These are phyloP conservation scores for Cheumatopsyche charites DNA, from an alignment of 1,140 invertebrate species.

Conservation along the genomic window DNA sequence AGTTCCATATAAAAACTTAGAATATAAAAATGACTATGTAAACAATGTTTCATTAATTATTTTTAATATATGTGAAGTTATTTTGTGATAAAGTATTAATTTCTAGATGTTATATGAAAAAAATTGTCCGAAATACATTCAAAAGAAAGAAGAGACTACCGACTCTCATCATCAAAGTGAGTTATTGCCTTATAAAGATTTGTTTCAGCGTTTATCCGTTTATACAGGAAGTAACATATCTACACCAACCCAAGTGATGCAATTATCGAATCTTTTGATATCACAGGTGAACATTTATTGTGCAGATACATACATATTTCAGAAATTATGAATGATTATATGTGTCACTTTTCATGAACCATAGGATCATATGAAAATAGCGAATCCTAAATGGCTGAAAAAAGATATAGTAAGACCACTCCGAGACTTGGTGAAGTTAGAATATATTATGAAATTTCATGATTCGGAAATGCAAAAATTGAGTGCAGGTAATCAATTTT, in stretches of 20 bases:
- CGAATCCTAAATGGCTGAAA: constrained; percentile 59
- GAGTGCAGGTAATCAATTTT: constrained; percentile 57
- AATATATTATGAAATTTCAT: constrained; percentile 60
- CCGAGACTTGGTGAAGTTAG: constrained; percentile 55
- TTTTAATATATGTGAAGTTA: too few relatives aligned
- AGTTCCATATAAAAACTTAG: constrained; percentile 61
- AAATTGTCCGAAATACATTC: constrained; percentile 57
- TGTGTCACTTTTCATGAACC: too few relatives aligned
- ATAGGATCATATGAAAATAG: constrained; percentile 59
- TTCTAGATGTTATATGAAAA: constrained; percentile 59
- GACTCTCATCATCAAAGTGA: constrained; percentile 55
- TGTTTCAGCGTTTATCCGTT: constrained; percentile 59
- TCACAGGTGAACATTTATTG: constrained; percentile 55
- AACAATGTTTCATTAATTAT: too few relatives aligned
- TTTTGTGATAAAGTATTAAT: neutral
- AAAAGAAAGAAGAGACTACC: constrained; percentile 56
- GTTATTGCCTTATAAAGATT: constrained; percentile 55
- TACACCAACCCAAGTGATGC: constrained; percentile 54
- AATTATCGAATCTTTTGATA: constrained; percentile 58
- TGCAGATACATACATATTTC: constrained; percentile 11
- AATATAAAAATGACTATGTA: constrained; percentile 54
- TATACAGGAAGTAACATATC: constrained; percentile 58
- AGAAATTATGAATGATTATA: too few relatives aligned
- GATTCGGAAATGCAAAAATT: constrained; percentile 58
- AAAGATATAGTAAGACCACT: constrained; percentile 59